These are phyloP conservation scores for Adelosebastes latens DNA, from an alignment of 2,797 vertebrate genomes.

Conservation along the genomic window DNA sequence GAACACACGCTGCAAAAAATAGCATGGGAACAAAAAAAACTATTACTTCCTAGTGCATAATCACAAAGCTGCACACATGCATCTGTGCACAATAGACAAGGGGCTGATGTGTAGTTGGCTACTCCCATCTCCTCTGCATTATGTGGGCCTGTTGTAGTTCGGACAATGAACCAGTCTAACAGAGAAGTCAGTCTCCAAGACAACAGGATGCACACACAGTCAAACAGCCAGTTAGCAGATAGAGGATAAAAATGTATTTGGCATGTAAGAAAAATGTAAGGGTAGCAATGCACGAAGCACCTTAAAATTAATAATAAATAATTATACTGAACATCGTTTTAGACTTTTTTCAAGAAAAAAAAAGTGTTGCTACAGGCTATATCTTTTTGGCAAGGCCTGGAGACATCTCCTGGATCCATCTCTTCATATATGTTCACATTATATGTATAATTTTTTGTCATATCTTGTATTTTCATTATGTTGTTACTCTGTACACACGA, in stretches of 20 bases:
- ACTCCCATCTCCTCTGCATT: constrained; percentile 1
- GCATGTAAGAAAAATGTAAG: neutral
- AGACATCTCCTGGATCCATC: too few species aligned
- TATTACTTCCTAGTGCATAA: constrained; percentile 38
- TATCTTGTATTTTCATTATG: too few species aligned
- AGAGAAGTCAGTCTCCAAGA: neutral
- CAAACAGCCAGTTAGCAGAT: neutral
- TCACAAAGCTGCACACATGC: constrained; percentile 39
- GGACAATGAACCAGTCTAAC: neutral
- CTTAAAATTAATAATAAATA: neutral
- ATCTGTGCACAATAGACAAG: constrained; percentile 27
- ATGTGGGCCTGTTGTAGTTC: neutral
- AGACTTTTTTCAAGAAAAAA: neutral
- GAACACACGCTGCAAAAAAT: neutral
- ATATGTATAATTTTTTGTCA: too few species aligned
- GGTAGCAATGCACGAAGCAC: neutral
- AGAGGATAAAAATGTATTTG: neutral
- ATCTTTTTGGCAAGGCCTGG: too few species aligned
- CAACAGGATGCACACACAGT: neutral
- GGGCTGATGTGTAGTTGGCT: neutral
- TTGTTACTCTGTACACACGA: too few species aligned
- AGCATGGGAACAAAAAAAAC: neutral
- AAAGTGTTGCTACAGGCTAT: neutral
- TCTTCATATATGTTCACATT: too few species aligned
- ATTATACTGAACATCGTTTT: neutral